Conservation (phyloP, 2,113 vertebrate genomes). For the Prionailurus bengalensis region DNA sequence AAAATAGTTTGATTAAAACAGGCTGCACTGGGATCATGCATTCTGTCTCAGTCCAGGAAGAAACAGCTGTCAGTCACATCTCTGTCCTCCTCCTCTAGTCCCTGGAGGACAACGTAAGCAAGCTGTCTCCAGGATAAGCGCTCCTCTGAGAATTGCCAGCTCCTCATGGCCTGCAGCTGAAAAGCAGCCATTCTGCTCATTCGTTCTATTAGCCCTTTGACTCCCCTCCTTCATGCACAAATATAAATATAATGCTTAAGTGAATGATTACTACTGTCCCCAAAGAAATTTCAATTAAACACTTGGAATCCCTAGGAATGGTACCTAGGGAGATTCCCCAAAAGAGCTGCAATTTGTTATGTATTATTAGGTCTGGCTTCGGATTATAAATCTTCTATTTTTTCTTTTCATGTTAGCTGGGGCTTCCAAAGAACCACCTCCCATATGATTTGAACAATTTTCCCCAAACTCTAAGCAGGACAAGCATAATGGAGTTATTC, state of each 20-base stretch:
- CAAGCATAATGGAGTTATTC: neutral
- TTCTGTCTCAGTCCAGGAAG: conserved; percentile 72
- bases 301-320: conserved; percentile 79
- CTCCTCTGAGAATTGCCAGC: conserved; percentile 80
- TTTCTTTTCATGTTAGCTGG: conserved; percentile 34
- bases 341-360: conserved; percentile 77
- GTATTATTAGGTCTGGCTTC: conserved; percentile 73
- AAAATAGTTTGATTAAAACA: conserved; percentile 77
- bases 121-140: conserved; percentile 82
- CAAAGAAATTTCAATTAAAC: conserved; percentile 83
- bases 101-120: conserved; percentile 72
- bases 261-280: conserved; percentile 84
- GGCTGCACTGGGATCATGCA: conserved; percentile 70
- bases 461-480: neutral
- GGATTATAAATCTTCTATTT: conserved; percentile 59
- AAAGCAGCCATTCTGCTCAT: conserved; percentile 79
- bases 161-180: conserved; percentile 81
- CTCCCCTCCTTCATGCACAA: conserved; percentile 82
- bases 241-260: conserved; percentile 85
- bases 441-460: conserved; percentile 25
- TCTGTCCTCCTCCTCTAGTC: conserved; percentile 74
- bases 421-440: conserved; percentile 55
- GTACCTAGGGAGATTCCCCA: conserved; percentile 78
- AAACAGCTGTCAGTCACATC: conserved; percentile 86
- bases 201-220: conserved; percentile 86